Evolutionary conservation across 2,797 vertebrate species (phyloP).

Genomic region (Acomys russatus): DNA sequence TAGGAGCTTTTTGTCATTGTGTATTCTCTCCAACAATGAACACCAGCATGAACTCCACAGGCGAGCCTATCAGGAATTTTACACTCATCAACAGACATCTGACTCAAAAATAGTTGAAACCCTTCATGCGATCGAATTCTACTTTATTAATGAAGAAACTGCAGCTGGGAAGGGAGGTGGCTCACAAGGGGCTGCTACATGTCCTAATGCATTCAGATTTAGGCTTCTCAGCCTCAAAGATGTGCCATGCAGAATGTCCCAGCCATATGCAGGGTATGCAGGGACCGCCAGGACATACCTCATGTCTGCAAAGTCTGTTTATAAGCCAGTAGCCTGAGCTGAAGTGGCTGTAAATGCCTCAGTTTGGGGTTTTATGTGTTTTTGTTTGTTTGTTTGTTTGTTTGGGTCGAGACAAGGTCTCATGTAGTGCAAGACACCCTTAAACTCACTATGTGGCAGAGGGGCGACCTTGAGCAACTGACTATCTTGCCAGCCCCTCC

Average conservation of each 20-base stretch:
- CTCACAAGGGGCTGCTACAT: background rate
- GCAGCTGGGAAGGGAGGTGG: background rate
- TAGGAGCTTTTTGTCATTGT: constrained; percentile 29
- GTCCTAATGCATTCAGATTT: background rate
- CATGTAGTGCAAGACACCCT: background rate
- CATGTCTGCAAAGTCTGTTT: background rate
- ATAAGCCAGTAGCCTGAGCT: background rate
- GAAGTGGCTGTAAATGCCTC: background rate
- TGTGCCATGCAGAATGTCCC: fast-evolving
- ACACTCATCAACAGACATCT: background rate
- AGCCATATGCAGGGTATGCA: too few species aligned
- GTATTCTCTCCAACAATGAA: constrained; percentile 27
- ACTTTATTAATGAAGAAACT: constrained; percentile 18
- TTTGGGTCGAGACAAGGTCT: background rate
- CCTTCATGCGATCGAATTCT: background rate
- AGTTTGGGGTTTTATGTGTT: background rate
- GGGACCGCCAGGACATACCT: background rate
- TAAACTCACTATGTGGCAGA: background rate
- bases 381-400: too few species aligned
- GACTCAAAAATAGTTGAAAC: background rate
- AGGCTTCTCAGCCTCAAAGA: background rate
- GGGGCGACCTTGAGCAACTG: background rate
- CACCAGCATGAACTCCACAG: background rate
- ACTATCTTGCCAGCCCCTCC: background rate
- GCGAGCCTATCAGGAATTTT: background rate